phyloP scores from a whole-genome alignment of 2,113 vertebrate genomes.

The Alethe castanea region DNA sequence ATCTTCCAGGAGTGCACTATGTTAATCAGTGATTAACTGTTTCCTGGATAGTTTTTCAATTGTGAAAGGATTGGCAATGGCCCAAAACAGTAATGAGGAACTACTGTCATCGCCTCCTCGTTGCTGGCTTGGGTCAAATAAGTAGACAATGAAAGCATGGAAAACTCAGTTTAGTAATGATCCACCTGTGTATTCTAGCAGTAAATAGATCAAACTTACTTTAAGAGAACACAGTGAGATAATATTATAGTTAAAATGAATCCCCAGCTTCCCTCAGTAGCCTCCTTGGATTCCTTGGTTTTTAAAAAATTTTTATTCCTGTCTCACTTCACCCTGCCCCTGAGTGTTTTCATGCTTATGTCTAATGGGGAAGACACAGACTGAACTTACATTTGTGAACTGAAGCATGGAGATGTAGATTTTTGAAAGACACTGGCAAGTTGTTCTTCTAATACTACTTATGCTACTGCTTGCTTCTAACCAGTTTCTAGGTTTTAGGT shows the following conservation, averaged over 20 bases:
- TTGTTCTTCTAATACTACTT: background rate
- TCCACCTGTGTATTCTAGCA: background rate
- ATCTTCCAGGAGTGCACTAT: background rate
- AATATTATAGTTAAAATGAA: background rate
- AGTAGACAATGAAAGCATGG: background rate
- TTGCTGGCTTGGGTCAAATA: background rate
- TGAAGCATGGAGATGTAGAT: background rate
- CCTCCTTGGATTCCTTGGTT: background rate
- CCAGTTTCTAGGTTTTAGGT: slow-evolving; percentile 47
- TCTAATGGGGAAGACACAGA: background rate
- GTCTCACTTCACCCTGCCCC: background rate
- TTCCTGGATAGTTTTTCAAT: background rate
- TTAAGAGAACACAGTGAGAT: background rate
- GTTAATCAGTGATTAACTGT: background rate
- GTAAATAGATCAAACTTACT: background rate
- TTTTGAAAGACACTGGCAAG: slow-evolving; percentile 47
- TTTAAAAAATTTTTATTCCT: background rate
- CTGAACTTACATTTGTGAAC: slow-evolving; percentile 13
- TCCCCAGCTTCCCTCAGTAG: background rate
- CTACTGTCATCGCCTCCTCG: background rate
- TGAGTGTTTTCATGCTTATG: background rate
- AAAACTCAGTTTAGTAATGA: background rate
- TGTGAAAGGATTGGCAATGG: background rate
- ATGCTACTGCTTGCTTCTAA: slow-evolving; percentile 48
- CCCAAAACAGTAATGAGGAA: background rate